Conservation (phyloP, 1,140 invertebrate genomes). For the Agrilus planipennis region DNA sequence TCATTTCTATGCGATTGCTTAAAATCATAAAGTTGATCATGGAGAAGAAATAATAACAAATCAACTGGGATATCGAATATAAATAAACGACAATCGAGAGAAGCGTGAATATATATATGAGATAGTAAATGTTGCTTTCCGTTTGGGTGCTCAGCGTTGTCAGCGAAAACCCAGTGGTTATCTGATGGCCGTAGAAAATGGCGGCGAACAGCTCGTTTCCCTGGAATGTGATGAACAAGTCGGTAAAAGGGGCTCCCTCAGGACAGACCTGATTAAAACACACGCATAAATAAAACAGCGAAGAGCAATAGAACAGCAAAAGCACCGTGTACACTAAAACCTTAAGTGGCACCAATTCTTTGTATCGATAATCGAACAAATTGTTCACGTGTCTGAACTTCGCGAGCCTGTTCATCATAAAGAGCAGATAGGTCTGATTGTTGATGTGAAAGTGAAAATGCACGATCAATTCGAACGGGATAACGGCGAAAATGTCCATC, state of each 20-base stretch:
- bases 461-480: constrained; percentile 12
- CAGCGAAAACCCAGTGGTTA: constrained; percentile 1
- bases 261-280: constrained; percentile 1
- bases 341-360: neutral
- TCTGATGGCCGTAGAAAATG: constrained; percentile 1
- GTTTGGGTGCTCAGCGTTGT: neutral
- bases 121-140: neutral
- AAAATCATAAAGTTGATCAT: too few relatives aligned
- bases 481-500: constrained; percentile 9
- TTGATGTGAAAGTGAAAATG: constrained; percentile 1
- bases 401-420: constrained; percentile 5
- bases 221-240: neutral
- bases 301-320: constrained; percentile 5
- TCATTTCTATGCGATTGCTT: too few relatives aligned
- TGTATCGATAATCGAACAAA: neutral
- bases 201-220: neutral
- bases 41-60: too few relatives aligned
- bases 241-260: neutral
- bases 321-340: constrained; percentile 2
- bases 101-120: neutral
- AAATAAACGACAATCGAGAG: too few relatives aligned
- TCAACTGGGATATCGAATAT: too few relatives aligned
- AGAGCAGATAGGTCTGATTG: neutral
- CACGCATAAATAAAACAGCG: neutral
- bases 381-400: neutral